Percentiles rank a stretch among this genome's conserved stretches.
Evolutionary conservation across 2,113 vertebrate species (phyloP).

Genomic region (Verasper variegatus): DNA sequence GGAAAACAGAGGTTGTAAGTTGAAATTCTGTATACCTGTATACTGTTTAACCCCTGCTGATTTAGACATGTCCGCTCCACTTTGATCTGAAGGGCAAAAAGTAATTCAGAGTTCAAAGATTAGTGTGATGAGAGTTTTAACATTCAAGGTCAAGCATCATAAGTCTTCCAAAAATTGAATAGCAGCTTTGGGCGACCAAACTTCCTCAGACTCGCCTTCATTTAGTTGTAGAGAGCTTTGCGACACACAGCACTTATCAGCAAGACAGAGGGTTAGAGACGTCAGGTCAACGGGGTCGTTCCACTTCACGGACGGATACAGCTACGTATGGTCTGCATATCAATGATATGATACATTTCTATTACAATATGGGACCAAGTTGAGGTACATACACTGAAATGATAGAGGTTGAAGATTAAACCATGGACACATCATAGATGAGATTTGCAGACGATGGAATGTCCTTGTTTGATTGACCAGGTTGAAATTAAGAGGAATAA

Average conservation of each 20-base stretch:
- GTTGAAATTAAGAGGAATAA: not conserved
- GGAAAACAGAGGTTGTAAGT: no score
- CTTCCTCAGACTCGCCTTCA: no score
- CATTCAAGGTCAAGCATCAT: constrained; percentile 9
- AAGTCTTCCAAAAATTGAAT: not conserved
- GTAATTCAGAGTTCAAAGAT: not conserved
- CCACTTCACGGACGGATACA: constrained; percentile 29
- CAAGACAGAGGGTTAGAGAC: not conserved
- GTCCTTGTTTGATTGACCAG: not conserved
- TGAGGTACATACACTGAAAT: not conserved
- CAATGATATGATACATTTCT: constrained; percentile 26
- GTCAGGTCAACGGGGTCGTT: constrained; percentile 32
- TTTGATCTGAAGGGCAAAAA: not conserved
- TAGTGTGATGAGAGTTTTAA: not conserved
- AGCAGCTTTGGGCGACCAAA: no score
- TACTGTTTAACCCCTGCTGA: not conserved
- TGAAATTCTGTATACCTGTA: no score
- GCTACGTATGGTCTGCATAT: constrained; percentile 40
- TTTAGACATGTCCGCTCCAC: not conserved
- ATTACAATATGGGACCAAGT: not conserved
- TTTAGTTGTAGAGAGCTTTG: constrained; percentile 1
- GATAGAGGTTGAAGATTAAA: not conserved
- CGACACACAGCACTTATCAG: constrained; percentile 28
- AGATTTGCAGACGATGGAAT: not conserved
- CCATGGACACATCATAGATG: not conserved